Evolutionary conservation across 2,888 invertebrate species (phyloP).

Genomic region (Meiosimyza decipiens): DNA sequence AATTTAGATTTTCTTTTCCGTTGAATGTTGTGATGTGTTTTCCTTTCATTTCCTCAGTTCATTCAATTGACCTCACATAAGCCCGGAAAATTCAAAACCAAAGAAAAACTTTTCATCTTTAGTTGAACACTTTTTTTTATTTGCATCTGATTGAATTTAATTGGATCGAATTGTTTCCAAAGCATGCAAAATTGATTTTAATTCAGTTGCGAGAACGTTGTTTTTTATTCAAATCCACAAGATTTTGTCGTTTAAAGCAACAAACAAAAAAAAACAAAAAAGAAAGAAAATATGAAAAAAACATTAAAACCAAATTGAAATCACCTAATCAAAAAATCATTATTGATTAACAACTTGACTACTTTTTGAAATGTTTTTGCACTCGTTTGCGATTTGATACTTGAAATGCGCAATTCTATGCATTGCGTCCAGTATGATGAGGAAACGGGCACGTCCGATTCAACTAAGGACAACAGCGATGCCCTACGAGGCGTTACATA

Average conservation of each 20-base stretch:
- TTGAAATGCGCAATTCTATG: neutral
- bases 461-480: slow-evolving; percentile 69
- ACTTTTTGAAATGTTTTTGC: slow-evolving; percentile 26
- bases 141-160: neutral
- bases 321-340: slow-evolving; percentile 47
- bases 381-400: neutral
- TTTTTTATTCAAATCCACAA: neutral
- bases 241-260: slow-evolving; percentile 41
- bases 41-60: no score
- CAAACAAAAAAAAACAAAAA: slow-evolving; percentile 16
- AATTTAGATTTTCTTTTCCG: no score
- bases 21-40: no score
- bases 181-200: slow-evolving; percentile 27
- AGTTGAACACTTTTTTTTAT: neutral
- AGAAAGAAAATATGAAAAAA: neutral
- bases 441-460: slow-evolving; percentile 70
- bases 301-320: neutral
- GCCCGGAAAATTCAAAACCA: slow-evolving; percentile 9
- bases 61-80: no score
- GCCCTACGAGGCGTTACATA: slow-evolving; percentile 73
- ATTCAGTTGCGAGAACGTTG: slow-evolving; percentile 16
- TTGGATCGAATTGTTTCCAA: slow-evolving; percentile 11
- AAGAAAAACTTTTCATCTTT: slow-evolving; percentile 7
- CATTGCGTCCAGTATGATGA: slow-evolving; percentile 57
- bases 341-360: slow-evolving; percentile 24